These are phyloP conservation scores for Boleophthalmus pectinirostris DNA, from an alignment of 2,113 vertebrate species.

Conservation along the genomic window DNA sequence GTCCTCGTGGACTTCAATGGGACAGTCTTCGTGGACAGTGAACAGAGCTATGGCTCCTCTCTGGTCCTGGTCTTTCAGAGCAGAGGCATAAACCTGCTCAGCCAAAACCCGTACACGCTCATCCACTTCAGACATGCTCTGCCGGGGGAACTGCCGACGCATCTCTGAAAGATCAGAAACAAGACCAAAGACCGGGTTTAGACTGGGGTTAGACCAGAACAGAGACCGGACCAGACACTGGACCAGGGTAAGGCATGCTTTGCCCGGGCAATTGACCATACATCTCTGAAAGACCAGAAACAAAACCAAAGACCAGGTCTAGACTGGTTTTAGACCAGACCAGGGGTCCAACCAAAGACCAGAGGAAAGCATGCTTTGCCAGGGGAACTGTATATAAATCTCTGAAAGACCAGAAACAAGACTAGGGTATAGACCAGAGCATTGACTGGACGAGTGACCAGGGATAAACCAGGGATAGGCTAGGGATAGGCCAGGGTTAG, in stretches of 20 bases:
- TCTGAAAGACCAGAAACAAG: too few species aligned
- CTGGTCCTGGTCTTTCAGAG: constrained; percentile 88
- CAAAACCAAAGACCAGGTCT: too few species aligned
- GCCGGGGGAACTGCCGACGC: constrained; percentile 86
- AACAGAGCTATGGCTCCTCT: constrained; percentile 89
- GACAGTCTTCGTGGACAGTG: constrained; percentile 92
- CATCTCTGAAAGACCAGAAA: too few species aligned
- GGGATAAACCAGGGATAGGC: not conserved
- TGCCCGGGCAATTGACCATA: too few species aligned
- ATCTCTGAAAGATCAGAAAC: constrained; percentile 81
- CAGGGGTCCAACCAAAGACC: too few species aligned
- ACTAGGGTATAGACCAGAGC: too few species aligned
- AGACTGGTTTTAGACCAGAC: too few species aligned
- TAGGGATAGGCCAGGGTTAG: not conserved
- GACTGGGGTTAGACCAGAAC: not conserved
- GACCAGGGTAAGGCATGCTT: not conserved
- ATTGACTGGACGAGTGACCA: too few species aligned
- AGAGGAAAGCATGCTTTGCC: too few species aligned
- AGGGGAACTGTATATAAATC: too few species aligned
- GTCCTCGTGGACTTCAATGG: constrained; percentile 92
- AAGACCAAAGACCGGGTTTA: not conserved
- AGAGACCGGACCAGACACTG: not conserved
- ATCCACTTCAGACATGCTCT: constrained; percentile 85
- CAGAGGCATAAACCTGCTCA: constrained; percentile 93
- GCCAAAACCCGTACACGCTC: constrained; percentile 86